Evolutionary conservation across 2,113 vertebrate species (phyloP), one percentile per base, ranked within the genome.

Genomic region (Ptychochromis oligacanthus): DNA sequence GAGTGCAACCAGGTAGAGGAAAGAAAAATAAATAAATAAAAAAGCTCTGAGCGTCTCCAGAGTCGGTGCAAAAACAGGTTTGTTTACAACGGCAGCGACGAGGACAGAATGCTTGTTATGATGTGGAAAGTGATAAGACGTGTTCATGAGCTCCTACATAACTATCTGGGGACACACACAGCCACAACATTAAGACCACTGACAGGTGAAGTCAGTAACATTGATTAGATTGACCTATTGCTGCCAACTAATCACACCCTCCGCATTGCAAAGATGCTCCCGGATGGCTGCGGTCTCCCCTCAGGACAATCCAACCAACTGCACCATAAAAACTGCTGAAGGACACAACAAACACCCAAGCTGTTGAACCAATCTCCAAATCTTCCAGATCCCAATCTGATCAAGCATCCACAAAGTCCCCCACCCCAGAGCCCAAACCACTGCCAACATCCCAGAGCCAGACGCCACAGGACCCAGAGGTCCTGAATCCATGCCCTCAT

Each of bases 91-190:
- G 6, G 17, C 34, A 20, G 34, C 15, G 17, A 26, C 20, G 20
- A n/a, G 15, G 1, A 18, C 54, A 49, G 24, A 57, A 34, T 28
- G 59, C 75, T 77, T 55, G 46, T 4, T 34, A 20, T 36, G 70
- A 70, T 67, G 46, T 8, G 5, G 72, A 18, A 52, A 43, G 20
- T 52, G 91, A 91, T 40, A 56, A 86, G 79, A 89, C 79, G 6
- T 26, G 82, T 24, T 80, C 7, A 54, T 15, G 40, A 52, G 61
- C 84, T 64, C 26, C 77, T 70, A 1, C 79, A 13, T 75, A 81
- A 56, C 61, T 64, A 36, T 15, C 28, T 0, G 13, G 18, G 31
- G 14, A 11, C 31, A 24, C 52, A 18, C 20, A 0, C n/a, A 24
- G 12, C 56, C 13, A 58, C 24, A 54, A 12, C 43, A 13, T 46